Conservation (phyloP, 1,140 invertebrate species). For the Neodiprion lecontei region DNA sequence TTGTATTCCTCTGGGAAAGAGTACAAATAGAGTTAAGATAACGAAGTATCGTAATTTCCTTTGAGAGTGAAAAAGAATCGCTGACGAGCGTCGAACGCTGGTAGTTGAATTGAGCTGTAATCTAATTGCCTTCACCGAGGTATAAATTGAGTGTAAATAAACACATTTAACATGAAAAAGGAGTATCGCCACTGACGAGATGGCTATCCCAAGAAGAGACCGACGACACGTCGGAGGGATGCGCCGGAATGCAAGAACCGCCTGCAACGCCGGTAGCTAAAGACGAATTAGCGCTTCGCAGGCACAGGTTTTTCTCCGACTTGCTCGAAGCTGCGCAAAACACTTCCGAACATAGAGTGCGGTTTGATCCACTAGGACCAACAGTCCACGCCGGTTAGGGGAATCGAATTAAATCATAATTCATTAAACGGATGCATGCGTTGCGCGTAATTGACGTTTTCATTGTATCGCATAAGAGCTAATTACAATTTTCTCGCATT, state of each 20-base stretch:
- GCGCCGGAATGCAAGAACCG: constrained; percentile 68
- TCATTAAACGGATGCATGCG: background rate
- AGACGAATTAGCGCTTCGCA: constrained; percentile 76
- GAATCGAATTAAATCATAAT: background rate
- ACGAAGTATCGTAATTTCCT: background rate
- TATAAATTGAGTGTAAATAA: background rate
- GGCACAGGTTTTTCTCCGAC: constrained; percentile 80
- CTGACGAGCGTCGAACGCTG: no score
- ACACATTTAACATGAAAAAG: background rate
- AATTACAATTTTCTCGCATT: no score
- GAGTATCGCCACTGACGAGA: constrained; percentile 43
- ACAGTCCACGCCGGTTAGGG: constrained; percentile 68
- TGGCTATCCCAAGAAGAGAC: constrained; percentile 59
- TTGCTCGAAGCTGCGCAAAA: constrained; percentile 74
- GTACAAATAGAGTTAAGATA: background rate
- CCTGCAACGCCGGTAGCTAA: constrained; percentile 77
- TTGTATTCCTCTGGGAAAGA: background rate
- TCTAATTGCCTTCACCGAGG: no score
- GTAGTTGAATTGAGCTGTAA: no score
- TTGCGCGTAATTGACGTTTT: no score
- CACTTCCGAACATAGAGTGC: constrained; percentile 75
- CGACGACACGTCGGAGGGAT: constrained; percentile 44
- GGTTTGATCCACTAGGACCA: constrained; percentile 76
- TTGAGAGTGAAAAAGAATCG: no score
- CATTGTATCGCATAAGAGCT: no score